phyloP scores from a whole-genome alignment of 2,888 invertebrate genomes.

The Hofmannophila pseudospretella region DNA sequence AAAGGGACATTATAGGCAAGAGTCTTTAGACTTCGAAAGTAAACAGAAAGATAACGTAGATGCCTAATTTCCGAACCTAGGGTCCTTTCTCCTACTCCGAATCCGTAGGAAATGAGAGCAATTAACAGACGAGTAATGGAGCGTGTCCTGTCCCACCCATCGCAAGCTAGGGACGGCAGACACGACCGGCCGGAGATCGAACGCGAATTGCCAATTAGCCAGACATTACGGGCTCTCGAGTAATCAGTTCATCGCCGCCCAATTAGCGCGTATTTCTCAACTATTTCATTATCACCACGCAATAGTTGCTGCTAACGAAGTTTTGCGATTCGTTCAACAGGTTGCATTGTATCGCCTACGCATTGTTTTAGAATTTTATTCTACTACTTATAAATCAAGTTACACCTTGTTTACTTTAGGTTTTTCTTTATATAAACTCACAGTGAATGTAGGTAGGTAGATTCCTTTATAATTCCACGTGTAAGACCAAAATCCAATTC shows the following conservation, averaged over 20 bases:
- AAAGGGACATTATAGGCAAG: too few relatives aligned
- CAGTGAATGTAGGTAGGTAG: too few relatives aligned
- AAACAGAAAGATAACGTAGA: too few relatives aligned
- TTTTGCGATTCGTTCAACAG: neutral
- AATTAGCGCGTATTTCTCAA: constrained; percentile 1
- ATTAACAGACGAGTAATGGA: constrained; percentile 41
- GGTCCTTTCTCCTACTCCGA: too few relatives aligned
- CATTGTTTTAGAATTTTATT: neutral
- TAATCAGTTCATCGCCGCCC: constrained; percentile 23
- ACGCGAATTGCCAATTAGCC: constrained; percentile 65
- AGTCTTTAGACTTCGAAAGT: too few relatives aligned
- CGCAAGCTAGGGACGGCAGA: constrained; percentile 10
- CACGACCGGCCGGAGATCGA: constrained; percentile 56
- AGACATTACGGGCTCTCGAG: constrained; percentile 38
- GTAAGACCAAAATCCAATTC: too few relatives aligned
- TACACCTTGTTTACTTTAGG: too few relatives aligned
- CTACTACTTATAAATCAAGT: too few relatives aligned
- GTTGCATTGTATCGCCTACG: neutral
- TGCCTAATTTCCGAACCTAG: too few relatives aligned
- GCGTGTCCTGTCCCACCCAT: constrained; percentile 35
- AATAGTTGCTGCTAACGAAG: neutral
- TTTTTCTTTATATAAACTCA: too few relatives aligned
- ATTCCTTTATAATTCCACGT: too few relatives aligned
- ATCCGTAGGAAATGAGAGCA: constrained; percentile 28
- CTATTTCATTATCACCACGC: neutral